Conservation (phyloP, 2,888 invertebrate species). For the Aproaerema taeniolella region DNA sequence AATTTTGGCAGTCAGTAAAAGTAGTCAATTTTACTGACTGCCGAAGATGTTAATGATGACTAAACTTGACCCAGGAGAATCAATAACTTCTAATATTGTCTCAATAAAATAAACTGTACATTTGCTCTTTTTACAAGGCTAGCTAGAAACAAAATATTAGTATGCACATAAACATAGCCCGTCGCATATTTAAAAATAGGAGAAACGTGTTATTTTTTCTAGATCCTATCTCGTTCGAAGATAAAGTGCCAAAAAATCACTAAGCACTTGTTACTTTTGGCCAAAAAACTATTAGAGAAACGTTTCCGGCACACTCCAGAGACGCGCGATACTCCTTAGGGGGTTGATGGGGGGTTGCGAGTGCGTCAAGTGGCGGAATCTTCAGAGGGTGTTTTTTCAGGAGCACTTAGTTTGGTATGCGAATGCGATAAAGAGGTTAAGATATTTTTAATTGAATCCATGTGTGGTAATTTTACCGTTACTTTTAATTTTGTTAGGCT, state of each 20-base stretch:
- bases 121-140: no score
- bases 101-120: no score
- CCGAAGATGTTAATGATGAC: no score
- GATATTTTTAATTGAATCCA: constrained; percentile 2
- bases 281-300: constrained; percentile 2
- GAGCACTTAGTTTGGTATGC: not conserved
- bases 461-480: constrained; percentile 7
- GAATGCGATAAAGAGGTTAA: not conserved
- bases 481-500: not conserved
- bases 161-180: no score
- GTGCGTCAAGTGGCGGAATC: constrained; percentile 6
- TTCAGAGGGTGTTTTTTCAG: not conserved
- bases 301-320: constrained; percentile 11
- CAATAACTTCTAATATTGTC: no score
- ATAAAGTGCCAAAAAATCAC: constrained; percentile 10
- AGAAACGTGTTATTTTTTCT: constrained; percentile 1
- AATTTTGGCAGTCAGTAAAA: no score
- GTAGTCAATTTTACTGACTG: no score
- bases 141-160: no score
- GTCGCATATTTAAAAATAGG: no score
- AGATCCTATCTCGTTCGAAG: not conserved
- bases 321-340: constrained; percentile 1
- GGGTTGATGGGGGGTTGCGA: not conserved
- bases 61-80: no score
- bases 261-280: constrained; percentile 6